These are phyloP conservation scores for Luscinia megarhynchos DNA, from an alignment of 2,797 vertebrate genomes.

Conservation along the genomic window DNA sequence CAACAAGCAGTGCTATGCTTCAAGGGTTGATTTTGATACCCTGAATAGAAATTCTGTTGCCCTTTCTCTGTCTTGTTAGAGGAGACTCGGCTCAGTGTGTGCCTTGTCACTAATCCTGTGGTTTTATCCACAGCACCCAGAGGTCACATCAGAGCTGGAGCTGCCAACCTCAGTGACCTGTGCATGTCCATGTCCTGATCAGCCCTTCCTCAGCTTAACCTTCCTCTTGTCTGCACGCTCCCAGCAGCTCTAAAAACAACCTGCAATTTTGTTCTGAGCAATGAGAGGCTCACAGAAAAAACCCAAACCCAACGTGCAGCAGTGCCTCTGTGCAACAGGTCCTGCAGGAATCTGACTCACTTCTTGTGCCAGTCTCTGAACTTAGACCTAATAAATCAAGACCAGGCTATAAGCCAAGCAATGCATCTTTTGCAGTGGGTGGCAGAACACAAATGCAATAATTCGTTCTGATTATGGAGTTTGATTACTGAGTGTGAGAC, in stretches of 20 bases:
- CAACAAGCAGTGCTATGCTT: not conserved
- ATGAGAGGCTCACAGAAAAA: not conserved
- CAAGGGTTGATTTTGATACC: not conserved
- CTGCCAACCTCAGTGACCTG: not conserved
- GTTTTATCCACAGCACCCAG: not conserved
- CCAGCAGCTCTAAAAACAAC: not conserved
- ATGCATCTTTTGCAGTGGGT: conserved; percentile 14
- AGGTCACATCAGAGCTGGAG: not conserved
- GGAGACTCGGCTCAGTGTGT: not conserved
- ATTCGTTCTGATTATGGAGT: not conserved
- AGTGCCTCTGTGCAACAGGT: not conserved
- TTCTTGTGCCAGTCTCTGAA: not conserved
- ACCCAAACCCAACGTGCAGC: not conserved
- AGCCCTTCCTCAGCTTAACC: not conserved
- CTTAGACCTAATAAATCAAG: conserved; percentile 13
- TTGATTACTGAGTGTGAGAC: conserved; percentile 63
- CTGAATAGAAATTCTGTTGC: not conserved
- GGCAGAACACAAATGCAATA: conserved; percentile 9
- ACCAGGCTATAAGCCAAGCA: conserved; percentile 23
- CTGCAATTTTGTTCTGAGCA: not conserved
- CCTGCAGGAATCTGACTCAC: not conserved
- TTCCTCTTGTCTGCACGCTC: not conserved
- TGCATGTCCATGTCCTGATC: not conserved
- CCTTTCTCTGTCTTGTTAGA: not conserved
- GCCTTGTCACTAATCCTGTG: not conserved